These are phyloP conservation scores for Procambarus clarkii DNA, from an alignment of 1,140 invertebrate genomes.

Conservation along the genomic window DNA sequence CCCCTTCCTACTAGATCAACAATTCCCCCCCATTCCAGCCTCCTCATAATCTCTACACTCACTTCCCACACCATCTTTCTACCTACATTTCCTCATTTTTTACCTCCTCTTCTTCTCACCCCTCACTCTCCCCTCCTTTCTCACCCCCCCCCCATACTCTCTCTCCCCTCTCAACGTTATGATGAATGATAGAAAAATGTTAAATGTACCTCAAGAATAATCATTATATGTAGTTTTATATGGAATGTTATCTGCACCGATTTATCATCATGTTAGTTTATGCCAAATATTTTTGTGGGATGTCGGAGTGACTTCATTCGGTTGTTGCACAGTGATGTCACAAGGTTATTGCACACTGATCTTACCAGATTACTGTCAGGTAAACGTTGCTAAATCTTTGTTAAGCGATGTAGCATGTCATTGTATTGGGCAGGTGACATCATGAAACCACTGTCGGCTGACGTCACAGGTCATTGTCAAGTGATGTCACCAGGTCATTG, in stretches of 20 bases:
- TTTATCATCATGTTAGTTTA: background rate
- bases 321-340: background rate
- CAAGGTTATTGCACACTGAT: background rate
- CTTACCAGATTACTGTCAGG: background rate
- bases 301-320: background rate
- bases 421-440: background rate
- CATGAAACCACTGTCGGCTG: background rate
- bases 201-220: constrained; percentile 1
- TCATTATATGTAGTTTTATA: background rate
- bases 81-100: background rate
- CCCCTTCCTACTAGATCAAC: background rate
- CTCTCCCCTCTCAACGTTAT: background rate
- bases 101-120: background rate
- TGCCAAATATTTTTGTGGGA: background rate
- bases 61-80: background rate
- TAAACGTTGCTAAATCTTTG: background rate
- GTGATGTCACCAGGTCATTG: background rate
- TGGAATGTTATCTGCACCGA: background rate
- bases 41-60: background rate
- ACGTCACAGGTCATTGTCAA: background rate
- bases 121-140: background rate
- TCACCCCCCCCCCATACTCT: background rate
- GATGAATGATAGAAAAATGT: background rate
- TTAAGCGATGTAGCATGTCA: background rate
- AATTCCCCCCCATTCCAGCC: background rate